phyloP scores from a whole-genome alignment of 1,140 invertebrate genomes.

The Sarcophaga bullata region DNA sequence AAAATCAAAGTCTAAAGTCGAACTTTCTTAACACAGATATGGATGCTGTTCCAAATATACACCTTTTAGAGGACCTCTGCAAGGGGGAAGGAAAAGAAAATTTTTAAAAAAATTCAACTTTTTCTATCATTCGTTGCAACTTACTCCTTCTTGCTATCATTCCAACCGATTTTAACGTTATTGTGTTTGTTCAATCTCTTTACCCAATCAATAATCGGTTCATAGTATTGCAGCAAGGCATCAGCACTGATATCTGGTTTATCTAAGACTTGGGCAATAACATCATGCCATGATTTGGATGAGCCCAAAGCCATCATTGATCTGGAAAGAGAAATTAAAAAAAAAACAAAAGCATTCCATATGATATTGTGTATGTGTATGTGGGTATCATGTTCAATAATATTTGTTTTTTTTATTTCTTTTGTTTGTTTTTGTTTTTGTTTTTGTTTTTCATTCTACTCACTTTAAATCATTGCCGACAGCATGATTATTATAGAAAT shows the following conservation, averaged over 20 bases:
- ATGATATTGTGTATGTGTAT: background rate
- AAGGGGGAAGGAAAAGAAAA: background rate
- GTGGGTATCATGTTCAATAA: background rate
- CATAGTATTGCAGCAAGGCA: slow-evolving; percentile 64
- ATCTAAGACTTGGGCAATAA: slow-evolving; percentile 67
- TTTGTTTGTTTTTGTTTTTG: too few relatives aligned
- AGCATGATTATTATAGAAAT: slow-evolving; percentile 68
- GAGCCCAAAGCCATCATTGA: slow-evolving; percentile 69
- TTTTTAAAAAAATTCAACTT: background rate
- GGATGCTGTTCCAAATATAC: background rate
- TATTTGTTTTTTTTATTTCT: background rate
- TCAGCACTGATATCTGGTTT: slow-evolving; percentile 65
- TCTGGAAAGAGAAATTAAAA: slow-evolving; percentile 49
- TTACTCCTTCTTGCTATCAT: slow-evolving; percentile 53
- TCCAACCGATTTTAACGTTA: slow-evolving; percentile 58
- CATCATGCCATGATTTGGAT: slow-evolving; percentile 71
- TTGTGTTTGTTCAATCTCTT: slow-evolving; percentile 57
- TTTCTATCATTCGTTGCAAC: background rate
- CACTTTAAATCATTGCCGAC: slow-evolving; percentile 66
- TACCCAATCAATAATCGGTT: slow-evolving; percentile 62
- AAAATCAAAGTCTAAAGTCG: too few relatives aligned
- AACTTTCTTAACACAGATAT: too few relatives aligned
- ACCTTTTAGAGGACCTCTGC: slow-evolving; percentile 14
- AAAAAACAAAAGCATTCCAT: too few relatives aligned
- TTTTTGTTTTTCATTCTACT: background rate